Evolutionary conservation across 2,113 vertebrate genomes (phyloP), one percentile per base, ranked within the genome.

Genomic region (Mormoops blainvillei): DNA sequence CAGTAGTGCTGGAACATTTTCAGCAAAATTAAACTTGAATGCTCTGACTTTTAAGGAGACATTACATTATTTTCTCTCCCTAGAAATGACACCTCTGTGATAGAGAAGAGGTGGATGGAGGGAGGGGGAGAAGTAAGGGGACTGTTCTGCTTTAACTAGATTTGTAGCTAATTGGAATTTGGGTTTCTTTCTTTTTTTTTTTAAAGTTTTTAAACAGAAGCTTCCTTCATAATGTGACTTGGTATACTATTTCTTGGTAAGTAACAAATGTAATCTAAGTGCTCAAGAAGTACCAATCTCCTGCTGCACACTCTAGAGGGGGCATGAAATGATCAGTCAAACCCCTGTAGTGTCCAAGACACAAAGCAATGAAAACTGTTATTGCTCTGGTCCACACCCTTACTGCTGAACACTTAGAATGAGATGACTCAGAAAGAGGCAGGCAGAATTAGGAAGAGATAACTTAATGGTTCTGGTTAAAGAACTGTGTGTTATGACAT

Each of bases 251-350:
- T 12, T 76, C 76, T 65, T 41, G 33, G 52, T 16, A 67, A 43
- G 22, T 10, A 38, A 52, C 3, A 24, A 65, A 65, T 11, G 5
- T 20, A 6, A 41, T 2, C 15, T 28, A 38, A 54, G 61, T 16
- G 73, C 87, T 86, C 52, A 61, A 45, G 0, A 73, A 77, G 36
- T 15, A 8, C 2, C 52, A 7, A 8, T 22, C 58, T 20, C 38
- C 31, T 8, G 1, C 22, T 13, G 18, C 26, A 38, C 2, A n/a
- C 43, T 16, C 15, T 8, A 12, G 1, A 10, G 67, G 84, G 12
- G 6, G 31, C 3, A 14, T 0, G 20, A 16, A 7, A 22, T 0
- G 1, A 33, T 12, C 8, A 28, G 16, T 12, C 33, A 48, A 14
- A 18, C 68, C 58, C 84, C 50, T 88, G 6, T 63, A 19, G 33